Conservation (phyloP, 2,797 vertebrate genomes). For the Crenichthys baileyi region DNA sequence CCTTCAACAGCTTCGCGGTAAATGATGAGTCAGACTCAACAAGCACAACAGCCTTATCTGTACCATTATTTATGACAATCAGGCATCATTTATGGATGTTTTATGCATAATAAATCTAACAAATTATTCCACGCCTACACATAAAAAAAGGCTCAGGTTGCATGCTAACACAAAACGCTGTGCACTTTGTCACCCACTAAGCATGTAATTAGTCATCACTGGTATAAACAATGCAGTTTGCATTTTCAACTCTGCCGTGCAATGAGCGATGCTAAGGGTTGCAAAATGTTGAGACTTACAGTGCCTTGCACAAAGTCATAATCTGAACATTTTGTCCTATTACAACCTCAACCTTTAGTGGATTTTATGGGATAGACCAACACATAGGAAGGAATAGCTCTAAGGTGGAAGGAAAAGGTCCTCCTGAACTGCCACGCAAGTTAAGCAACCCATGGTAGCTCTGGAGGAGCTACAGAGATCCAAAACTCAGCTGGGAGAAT, state of each 20-base stretch:
- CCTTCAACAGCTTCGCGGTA: slow-evolving; percentile 23
- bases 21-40: slow-evolving; percentile 43
- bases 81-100: background rate
- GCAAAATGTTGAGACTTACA: slow-evolving; percentile 44
- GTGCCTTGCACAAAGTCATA: background rate
- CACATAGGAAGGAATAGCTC: background rate
- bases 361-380: background rate
- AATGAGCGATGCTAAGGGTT: slow-evolving; percentile 69
- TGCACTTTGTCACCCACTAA: slow-evolving; percentile 64
- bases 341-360: background rate
- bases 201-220: slow-evolving; percentile 63
- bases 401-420: background rate
- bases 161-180: slow-evolving; percentile 52
- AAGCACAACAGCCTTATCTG: slow-evolving; percentile 30
- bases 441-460: too few relatives aligned
- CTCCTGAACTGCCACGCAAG: too few relatives aligned
- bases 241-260: slow-evolving; percentile 75
- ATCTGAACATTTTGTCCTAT: background rate
- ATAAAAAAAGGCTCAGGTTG: slow-evolving; percentile 61
- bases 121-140: slow-evolving; percentile 15
- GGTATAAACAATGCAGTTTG: slow-evolving; percentile 72
- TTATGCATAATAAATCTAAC: slow-evolving; percentile 12
- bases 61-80: slow-evolving; percentile 22
- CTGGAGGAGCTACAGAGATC: too few relatives aligned
- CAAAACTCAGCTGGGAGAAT: too few relatives aligned